Conservation (phyloP, 2,797 vertebrate genomes). For the Todus mexicanus region DNA sequence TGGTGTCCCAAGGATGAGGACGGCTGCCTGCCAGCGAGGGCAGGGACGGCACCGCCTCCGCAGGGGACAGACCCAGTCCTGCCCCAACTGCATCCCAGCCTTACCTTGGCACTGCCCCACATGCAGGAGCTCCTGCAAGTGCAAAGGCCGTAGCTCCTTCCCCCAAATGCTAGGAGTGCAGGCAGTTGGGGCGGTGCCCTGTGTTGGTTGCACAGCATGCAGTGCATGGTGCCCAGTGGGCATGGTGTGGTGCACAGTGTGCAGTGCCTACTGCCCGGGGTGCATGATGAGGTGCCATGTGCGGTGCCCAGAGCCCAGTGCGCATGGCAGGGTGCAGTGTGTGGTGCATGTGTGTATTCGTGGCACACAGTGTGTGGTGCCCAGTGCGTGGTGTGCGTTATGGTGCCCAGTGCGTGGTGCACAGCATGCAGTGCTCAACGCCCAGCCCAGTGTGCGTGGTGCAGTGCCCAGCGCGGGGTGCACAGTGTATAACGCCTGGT, state of each 20-base stretch:
- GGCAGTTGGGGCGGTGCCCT: fast-evolving
- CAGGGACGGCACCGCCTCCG: fast-evolving
- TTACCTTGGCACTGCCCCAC: background rate
- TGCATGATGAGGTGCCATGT: background rate
- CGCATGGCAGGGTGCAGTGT: background rate
- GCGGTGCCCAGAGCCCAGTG: background rate
- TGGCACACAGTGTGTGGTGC: fast-evolving
- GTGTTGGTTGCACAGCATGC: fast-evolving
- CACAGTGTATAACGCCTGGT: too few species aligned
- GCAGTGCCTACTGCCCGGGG: background rate
- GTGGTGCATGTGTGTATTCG: fast-evolving
- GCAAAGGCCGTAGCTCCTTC: background rate
- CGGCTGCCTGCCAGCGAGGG: background rate
- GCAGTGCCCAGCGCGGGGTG: too few species aligned
- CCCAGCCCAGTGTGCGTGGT: background rate
- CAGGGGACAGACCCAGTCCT: background rate
- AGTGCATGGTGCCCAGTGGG: too few species aligned
- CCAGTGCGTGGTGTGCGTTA: background rate
- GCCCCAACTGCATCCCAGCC: background rate
- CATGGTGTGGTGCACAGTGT: background rate
- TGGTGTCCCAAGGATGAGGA: background rate
- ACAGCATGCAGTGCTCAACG: too few species aligned
- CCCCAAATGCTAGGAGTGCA: background rate
- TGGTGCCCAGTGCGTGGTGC: too few species aligned
- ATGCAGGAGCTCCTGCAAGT: background rate